phyloP scores from a whole-genome alignment of 2,797 vertebrate species.

The Sarcophilus harrisii region DNA sequence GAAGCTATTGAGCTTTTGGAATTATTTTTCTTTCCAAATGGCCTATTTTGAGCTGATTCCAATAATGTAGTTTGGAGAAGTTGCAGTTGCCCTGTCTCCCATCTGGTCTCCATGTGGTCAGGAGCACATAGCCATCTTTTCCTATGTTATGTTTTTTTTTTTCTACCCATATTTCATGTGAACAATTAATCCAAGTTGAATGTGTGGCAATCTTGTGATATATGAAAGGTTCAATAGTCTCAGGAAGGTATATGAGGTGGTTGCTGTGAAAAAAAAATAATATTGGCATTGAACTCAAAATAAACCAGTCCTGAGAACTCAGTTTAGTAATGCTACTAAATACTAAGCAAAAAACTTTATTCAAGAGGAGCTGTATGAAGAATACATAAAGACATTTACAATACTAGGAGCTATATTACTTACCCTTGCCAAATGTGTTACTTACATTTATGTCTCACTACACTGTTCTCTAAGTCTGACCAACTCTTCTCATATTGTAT shows the following conservation, averaged over 20 bases:
- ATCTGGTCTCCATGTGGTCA: background rate
- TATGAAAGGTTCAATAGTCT: background rate
- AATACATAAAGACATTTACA: background rate
- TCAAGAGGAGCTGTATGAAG: background rate
- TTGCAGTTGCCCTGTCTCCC: background rate
- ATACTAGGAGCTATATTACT: background rate
- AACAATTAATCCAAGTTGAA: background rate
- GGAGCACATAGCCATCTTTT: background rate
- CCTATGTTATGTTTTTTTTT: background rate
- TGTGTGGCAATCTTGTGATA: background rate
- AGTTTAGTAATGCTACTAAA: background rate
- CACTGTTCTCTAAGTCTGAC: background rate
- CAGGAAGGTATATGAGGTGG: background rate
- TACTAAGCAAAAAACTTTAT: background rate
- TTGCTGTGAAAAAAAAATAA: background rate
- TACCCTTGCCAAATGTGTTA: background rate
- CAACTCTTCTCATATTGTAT: background rate
- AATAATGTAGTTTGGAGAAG: background rate
- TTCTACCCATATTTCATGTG: background rate
- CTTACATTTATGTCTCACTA: background rate
- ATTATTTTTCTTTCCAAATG: constrained; percentile 3
- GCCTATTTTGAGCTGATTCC: background rate
- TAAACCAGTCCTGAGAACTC: background rate
- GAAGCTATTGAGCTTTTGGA: background rate
- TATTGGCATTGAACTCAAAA: background rate